phyloP scores from a whole-genome alignment of 2,113 vertebrate species.

The Microtus richardsoni region DNA sequence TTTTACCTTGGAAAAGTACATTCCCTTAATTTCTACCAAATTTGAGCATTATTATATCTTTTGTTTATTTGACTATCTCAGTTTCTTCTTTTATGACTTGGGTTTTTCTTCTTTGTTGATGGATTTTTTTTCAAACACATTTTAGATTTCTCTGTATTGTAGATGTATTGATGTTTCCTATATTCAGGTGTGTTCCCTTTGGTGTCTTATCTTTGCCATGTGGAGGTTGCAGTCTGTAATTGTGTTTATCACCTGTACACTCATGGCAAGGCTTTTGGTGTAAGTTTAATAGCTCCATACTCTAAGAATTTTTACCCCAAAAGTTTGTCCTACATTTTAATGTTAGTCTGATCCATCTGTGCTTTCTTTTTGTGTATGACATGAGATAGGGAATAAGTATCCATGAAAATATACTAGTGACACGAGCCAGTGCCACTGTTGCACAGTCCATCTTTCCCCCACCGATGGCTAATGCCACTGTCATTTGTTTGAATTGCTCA shows the following conservation, averaged over 20 bases:
- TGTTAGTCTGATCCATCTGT: constrained; percentile 8
- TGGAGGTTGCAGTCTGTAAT: constrained; percentile 38
- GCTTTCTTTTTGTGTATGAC: constrained; percentile 42
- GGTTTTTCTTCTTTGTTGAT: constrained; percentile 10
- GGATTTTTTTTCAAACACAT: background rate
- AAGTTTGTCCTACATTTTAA: constrained; percentile 13
- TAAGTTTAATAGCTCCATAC: constrained; percentile 17
- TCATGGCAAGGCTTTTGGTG: constrained; percentile 14
- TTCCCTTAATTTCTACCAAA: constrained; percentile 13
- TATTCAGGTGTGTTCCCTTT: background rate
- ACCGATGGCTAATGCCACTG: background rate
- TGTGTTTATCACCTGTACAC: constrained; percentile 18
- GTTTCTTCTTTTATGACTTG: constrained; percentile 15
- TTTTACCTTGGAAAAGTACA: constrained; percentile 29
- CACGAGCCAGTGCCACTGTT: background rate
- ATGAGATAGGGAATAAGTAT: constrained; percentile 2
- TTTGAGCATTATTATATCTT: background rate
- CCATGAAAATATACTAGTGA: background rate
- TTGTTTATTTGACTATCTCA: constrained; percentile 31
- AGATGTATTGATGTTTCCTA: constrained; percentile 6
- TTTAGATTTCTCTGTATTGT: constrained; percentile 28
- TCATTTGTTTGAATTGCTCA: background rate
- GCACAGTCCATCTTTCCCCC: background rate
- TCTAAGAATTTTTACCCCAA: constrained; percentile 37
- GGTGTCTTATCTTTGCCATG: constrained; percentile 17